Base-by-base conservation (phyloP, 2,888 invertebrate species). In the Ochlodes sylvanus region DNA sequence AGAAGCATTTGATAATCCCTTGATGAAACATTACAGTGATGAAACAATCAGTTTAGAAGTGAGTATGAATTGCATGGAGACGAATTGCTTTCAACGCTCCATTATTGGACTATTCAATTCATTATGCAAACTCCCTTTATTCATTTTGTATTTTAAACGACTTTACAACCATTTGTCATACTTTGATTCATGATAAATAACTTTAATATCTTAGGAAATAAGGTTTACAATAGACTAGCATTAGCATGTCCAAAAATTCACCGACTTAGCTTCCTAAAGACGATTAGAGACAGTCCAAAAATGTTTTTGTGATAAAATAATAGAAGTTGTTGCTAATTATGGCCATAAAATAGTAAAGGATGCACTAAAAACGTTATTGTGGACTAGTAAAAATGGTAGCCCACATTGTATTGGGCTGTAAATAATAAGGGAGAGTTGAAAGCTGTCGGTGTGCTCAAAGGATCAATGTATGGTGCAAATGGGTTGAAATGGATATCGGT, bases 291-390 rank as follows among this genome's bases (percentile, higher is more conserved):
- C 77, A 74, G 77, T 72, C 72, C 71, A 74, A 75, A 77, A 73
- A 73, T 75, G 69, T 70, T 68, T 72, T 75, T 69, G 47, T 71
- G 27, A 70, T 69, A 75, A 72, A 82, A 82, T 50, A 84, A 81
- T 77, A 71, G 73, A 76, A 60, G 78, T 80, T 79, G 75, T 78
- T 85, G 87, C 87, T 87, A 88, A 89, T 90, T 85, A 85, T 71
- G 72, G 67, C 72, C 74, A 75, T 82, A 81, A 80, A 80, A 77
- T 73, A 71, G 77, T 75, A 76, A 79, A 76, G 69, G 75, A 32
- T 63, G 71, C 71, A 71, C 74, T 76, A 78, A 78, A 78, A 77
- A 74, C 71, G 71, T 69, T 70, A 71, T 75, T 78, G 75, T 76
- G 65, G 70, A 72, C 74, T 69, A 72, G 68, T 73, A 76, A 75